Base-by-base conservation (phyloP, 2,113 vertebrate genomes). In the Pampusana beccarii region DNA sequence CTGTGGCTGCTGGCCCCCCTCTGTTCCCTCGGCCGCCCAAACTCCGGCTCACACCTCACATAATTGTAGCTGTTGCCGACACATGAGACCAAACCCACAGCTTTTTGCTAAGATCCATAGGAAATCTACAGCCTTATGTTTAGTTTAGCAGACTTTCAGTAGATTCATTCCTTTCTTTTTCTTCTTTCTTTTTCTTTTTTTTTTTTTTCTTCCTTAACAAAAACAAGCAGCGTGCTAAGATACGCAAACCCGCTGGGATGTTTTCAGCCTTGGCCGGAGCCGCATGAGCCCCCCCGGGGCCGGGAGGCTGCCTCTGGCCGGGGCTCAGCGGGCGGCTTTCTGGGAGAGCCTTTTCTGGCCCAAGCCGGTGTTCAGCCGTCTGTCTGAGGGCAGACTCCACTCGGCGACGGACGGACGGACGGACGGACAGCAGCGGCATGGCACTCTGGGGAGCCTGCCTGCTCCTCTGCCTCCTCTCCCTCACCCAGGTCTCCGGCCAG, bases 361-460 rank as follows among this genome's bases (percentile, higher is more conserved):
- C 83, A 91, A 95, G 65, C 57, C 69, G 72, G 48, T 80, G 92
- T 80, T 86, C 61, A 67, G 91, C 80, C 92, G 53, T 19, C 53
- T 44, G 78, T 69, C 58, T 7, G 67, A 3, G 86, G 50, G n/a
- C 72, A 70, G 91, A 80, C 80, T 75, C 87, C 14, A 26, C 73
- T 83, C 82, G 3, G 36, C 26, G 28, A 16, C 34, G 18, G 44
- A 46, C 44, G 18, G 38, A 40, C 38, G 11, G 44, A 44, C 42
- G 42, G 42, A 44, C 16, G 16, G 29, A 75, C 88, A 19, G 82
- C 94, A 89, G 78, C 86, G 93, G 74, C 96, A 99, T 99, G 99
- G 98, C 81, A 70, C 93, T 98, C 56, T 95, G 96, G 97, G 95
- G 93, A 83, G 88, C 96, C 88, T 98, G 94, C 80, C 77, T 98